Base-by-base conservation (phyloP, 2,888 invertebrate genomes). In the Spisula solida region DNA sequence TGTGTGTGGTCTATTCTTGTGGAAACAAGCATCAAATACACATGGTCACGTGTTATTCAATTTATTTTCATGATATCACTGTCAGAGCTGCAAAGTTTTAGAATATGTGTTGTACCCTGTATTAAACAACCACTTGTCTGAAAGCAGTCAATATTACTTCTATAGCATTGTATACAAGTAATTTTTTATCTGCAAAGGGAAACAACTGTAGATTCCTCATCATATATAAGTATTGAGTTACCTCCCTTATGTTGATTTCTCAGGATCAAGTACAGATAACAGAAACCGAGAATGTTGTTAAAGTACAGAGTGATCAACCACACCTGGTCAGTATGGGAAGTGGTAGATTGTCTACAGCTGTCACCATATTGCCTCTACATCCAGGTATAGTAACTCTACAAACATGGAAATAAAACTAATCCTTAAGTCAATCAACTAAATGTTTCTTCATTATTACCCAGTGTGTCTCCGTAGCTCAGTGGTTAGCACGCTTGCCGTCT, bases 251-350 rank as follows among this genome's bases (percentile, higher is more conserved):
- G 4, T 70, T 41, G 2, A 29, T 31, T 31, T 83, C 85, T 20
- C 91, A 94, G 94, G 95, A 95, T 51, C 93, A 93, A 81, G 86
- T 95, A n/a, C 94, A 94, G 85, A 93, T 95, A 48, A 95, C 94
- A 20, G 94, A 95, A 91, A 93, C 94, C 47, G 95, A 97, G 91
- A 95, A 95, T 89, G 97, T 98, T 47, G 97, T 98, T 82, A 97
- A 97, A 94, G 97, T 98, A 90, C 97, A 98, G 95, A 98, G 98
- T 92, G 98, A 98, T 96, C 97, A 98, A 93, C 99, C 99, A 66
- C 99, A 99, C 97, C 97, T 99, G 96, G 98, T 99, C 96, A 98
- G 98, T 97, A 97, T 98, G 96, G 99, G 99, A 92, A 98, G 98
- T 93, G 98, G 98, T 89, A 97, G 99, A 92, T 97, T 99, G 91